Percentiles rank a stretch among this genome's conserved stretches.
Conservation (phyloP, 2,113 vertebrate genomes). For the Zosterops japonicus region DNA sequence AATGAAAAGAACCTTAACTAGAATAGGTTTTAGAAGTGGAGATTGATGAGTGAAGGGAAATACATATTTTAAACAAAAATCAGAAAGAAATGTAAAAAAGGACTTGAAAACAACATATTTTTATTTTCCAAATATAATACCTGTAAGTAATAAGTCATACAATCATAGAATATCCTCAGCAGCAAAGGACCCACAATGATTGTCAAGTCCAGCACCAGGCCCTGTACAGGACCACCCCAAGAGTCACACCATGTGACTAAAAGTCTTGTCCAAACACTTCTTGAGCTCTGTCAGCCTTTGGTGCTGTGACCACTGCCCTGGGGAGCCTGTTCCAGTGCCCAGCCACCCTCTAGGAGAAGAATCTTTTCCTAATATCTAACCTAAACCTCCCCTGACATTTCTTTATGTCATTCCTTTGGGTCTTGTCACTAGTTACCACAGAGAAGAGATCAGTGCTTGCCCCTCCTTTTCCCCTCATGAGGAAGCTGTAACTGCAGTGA, state of each 20-base stretch:
- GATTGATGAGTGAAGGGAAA: neutral
- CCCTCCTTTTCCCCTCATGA: fast-evolving
- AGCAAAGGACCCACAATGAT: neutral
- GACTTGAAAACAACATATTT: fast-evolving
- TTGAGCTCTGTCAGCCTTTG: fast-evolving
- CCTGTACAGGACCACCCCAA: no score
- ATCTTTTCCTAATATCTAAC: neutral
- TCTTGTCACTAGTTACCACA: neutral
- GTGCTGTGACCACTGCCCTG: neutral
- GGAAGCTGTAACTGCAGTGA: neutral
- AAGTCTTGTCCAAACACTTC: neutral
- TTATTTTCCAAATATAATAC: neutral
- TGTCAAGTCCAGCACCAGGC: neutral
- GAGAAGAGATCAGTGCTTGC: neutral
- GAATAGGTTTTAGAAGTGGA: neutral
- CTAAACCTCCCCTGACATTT: neutral
- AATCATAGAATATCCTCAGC: neutral
- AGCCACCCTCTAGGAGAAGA: neutral
- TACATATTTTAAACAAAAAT: neutral
- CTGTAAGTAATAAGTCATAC: neutral
- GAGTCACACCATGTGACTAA: neutral
- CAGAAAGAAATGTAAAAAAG: neutral
- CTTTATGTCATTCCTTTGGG: neutral
- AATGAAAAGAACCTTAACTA: neutral
- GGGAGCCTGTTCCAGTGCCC: no score